These are phyloP conservation scores for Danionella dracula DNA, from an alignment of 2,797 vertebrate genomes.

Conservation along the genomic window DNA sequence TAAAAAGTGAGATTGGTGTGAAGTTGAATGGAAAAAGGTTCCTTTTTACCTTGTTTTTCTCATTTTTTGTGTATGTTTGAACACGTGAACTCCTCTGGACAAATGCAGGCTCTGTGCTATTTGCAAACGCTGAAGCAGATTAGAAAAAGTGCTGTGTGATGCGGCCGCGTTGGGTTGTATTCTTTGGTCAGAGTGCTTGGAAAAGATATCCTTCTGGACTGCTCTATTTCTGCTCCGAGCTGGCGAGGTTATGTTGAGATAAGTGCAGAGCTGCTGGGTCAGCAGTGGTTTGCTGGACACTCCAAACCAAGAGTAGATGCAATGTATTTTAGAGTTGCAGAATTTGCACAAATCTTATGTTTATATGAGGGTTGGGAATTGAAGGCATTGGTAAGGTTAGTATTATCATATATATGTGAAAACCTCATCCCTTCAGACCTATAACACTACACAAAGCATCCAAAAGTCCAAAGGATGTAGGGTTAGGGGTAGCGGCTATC, in stretches of 20 bases:
- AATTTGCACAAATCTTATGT: too few species aligned
- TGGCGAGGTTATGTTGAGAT: conserved; percentile 23
- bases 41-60: conserved; percentile 38
- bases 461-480: too few species aligned
- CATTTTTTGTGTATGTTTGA: conserved; percentile 50
- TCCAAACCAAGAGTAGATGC: background rate
- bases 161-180: conserved; percentile 40
- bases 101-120: conserved; percentile 30
- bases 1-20: too few species aligned
- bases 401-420: too few species aligned
- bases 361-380: too few species aligned
- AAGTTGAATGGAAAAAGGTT: too few species aligned
- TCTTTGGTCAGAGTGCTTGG: conserved; percentile 31
- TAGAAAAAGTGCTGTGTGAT: conserved; percentile 46
- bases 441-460: too few species aligned
- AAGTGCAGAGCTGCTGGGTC: conserved; percentile 10
- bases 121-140: conserved; percentile 53
- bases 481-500: too few species aligned
- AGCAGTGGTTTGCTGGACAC: background rate
- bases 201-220: conserved; percentile 11
- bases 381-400: too few species aligned
- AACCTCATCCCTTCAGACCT: too few species aligned
- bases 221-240: conserved; percentile 7
- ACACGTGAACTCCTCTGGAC: conserved; percentile 43
- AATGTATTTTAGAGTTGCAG: too few species aligned